Evolutionary conservation across 2,888 invertebrate genomes (phyloP).

Genomic region (Tolmerus cingulatus): DNA sequence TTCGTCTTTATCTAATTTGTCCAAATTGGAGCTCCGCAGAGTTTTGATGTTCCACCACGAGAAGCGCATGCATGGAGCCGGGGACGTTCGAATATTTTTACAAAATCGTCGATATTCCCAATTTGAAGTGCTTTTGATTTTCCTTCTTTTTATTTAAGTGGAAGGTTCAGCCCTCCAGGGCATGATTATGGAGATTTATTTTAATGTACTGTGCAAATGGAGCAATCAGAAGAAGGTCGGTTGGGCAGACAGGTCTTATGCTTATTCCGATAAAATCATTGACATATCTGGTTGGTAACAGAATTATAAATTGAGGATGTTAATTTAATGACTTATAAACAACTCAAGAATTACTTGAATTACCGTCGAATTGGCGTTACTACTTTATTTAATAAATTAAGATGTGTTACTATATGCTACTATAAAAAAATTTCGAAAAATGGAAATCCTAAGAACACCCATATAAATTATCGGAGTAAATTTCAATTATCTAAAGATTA

Average conservation of each 20-base stretch:
- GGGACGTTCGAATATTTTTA: background rate
- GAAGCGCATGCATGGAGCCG: background rate
- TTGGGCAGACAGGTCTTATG: background rate
- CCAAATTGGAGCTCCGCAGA: slow-evolving; percentile 13
- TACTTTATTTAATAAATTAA: too few species aligned
- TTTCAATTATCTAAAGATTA: too few species aligned
- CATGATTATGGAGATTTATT: background rate
- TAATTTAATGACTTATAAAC: background rate
- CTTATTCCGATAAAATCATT: background rate
- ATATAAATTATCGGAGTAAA: too few species aligned
- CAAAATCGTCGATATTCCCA: background rate
- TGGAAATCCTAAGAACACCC: too few species aligned
- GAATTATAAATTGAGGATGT: background rate
- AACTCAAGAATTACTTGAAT: background rate
- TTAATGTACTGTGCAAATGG: background rate
- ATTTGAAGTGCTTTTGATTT: background rate
- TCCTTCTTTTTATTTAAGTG: background rate
- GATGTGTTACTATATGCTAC: too few species aligned
- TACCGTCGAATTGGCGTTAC: too few species aligned
- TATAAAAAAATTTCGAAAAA: too few species aligned
- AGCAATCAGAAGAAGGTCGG: background rate
- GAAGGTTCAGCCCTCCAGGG: background rate
- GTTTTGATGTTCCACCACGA: background rate
- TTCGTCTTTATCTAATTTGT: slow-evolving; percentile 22
- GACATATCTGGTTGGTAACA: background rate